Evolutionary conservation across 2,888 invertebrate genomes (phyloP), one percentile per base, ranked within the genome.

Genomic region (Hoplodrina blanda): DNA sequence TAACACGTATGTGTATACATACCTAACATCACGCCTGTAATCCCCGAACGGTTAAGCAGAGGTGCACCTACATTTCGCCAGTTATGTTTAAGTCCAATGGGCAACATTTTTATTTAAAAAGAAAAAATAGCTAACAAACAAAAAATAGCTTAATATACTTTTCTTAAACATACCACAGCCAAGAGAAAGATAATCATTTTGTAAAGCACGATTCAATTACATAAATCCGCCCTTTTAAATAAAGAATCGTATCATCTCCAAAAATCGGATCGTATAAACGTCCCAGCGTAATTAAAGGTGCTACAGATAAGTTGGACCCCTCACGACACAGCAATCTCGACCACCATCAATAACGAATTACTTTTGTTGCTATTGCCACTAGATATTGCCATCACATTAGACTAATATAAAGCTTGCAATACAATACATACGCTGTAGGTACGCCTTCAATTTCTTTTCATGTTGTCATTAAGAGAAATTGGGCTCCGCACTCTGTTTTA

Each of bases 291-390:
- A 94, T 94, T 94, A 94, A 92, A 91, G 90, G 88, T 78, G 84
- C 88, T 88, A 89, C 87, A 91, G 89, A 89, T 92, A 92, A 91
- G 89, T 92, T 89, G 90, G 90, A 91, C 90, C 84, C 88, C 87
- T 85, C 92, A 88, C 88, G 90, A 88, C 89, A 88, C 86, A 74
- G 88, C 88, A 88, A 90, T 91, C 89, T 87, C 84, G 78, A 84
- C 83, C 88, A 88, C 88, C 91, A 94, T 95, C 94, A 94, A 93
- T 94, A 92, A 92, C 88, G 87, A 93, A 95, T 95, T 94, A 93
- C 91, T 92, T 94, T 93, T 92, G 93, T 93, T 92, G 88, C 90
- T 88, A 78, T 87, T 83, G 83, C 87, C 84, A 85, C 84, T 84
- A 76, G 19, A n/a, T 73, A 59, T 66, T 53, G 57, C 76, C 81